These are phyloP conservation scores for Morbakka virulenta DNA, from an alignment of 30 jellyfish, hydroid and myxozoan genomes.

Conservation along the genomic window DNA sequence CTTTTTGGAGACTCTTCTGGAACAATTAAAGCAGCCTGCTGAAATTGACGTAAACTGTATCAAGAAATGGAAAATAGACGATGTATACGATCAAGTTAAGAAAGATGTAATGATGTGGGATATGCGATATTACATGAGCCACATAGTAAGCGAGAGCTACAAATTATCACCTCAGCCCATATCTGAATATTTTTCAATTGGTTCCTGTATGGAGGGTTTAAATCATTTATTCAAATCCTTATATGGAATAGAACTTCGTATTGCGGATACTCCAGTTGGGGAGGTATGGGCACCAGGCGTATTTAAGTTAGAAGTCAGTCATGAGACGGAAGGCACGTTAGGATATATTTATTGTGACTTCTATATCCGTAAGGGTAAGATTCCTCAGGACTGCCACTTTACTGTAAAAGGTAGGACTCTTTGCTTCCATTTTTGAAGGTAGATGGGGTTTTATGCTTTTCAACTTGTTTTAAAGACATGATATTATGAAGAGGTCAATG, in stretches of 20 bases:
- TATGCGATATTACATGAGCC: slow-evolving; percentile 67
- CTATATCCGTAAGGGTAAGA: slow-evolving; percentile 71
- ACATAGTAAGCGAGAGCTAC: slow-evolving; percentile 50
- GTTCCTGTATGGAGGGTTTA: slow-evolving; percentile 94
- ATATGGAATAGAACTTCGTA: slow-evolving; percentile 64
- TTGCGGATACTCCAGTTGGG: slow-evolving; percentile 61
- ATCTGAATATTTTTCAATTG: slow-evolving; percentile 76
- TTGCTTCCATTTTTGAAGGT: background rate
- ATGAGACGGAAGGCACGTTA: slow-evolving; percentile 76
- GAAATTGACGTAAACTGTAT: slow-evolving; percentile 44
- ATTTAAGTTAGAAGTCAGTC: slow-evolving; percentile 74
- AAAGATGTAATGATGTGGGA: slow-evolving; percentile 69
- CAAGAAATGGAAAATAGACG: slow-evolving; percentile 40
- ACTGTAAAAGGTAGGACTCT: slow-evolving; percentile 83
- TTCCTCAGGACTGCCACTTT: slow-evolving; percentile 84
- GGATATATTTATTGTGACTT: slow-evolving; percentile 92
- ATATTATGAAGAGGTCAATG: no score
- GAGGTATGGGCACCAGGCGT: slow-evolving; percentile 94
- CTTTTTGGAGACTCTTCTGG: slow-evolving; percentile 49
- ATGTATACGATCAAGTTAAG: background rate
- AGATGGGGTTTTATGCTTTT: no score
- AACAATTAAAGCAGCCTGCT: slow-evolving; percentile 34
- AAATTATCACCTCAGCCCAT: slow-evolving; percentile 57
- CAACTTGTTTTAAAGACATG: no score
- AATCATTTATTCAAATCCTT: slow-evolving; percentile 52